Evolutionary conservation across 2,888 invertebrate species (phyloP).

Genomic region (Apamea monoglypha): DNA sequence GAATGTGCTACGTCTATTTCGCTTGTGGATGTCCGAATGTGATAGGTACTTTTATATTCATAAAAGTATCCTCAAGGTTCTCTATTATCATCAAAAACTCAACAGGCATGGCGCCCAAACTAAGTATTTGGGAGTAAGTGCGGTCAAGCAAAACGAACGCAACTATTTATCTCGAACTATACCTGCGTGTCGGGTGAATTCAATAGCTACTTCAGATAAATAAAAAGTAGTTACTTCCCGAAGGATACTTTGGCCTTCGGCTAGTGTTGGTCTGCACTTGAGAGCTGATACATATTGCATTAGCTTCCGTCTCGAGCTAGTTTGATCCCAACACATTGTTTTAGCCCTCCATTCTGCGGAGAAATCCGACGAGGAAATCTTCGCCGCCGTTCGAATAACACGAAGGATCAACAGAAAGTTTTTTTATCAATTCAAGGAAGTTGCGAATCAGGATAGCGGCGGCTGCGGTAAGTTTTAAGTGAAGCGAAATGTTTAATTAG

Average conservation of each 20-base stretch:
- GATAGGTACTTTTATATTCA: slow-evolving; percentile 28
- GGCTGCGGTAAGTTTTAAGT: slow-evolving; percentile 59
- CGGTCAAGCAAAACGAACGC: slow-evolving; percentile 51
- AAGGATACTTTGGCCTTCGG: slow-evolving; percentile 60
- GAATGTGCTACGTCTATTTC: slow-evolving; percentile 24
- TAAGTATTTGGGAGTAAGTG: slow-evolving; percentile 11
- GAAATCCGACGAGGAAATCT: slow-evolving; percentile 67
- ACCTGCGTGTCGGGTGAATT: slow-evolving; percentile 56
- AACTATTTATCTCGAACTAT: slow-evolving; percentile 46
- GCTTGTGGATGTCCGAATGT: slow-evolving; percentile 12
- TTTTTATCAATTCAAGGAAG: slow-evolving; percentile 67
- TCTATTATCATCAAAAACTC: slow-evolving; percentile 16
- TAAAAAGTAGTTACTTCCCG: slow-evolving; percentile 64
- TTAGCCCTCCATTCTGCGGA: slow-evolving; percentile 66
- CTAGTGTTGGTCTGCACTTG: slow-evolving; percentile 66
- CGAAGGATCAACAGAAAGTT: slow-evolving; percentile 68
- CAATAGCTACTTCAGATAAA: slow-evolving; percentile 65
- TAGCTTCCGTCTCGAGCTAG: slow-evolving; percentile 73
- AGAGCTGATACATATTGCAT: slow-evolving; percentile 84
- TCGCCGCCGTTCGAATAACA: slow-evolving; percentile 64
- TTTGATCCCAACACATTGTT: slow-evolving; percentile 80
- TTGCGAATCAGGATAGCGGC: slow-evolving; percentile 56
- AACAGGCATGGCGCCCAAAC: background rate
- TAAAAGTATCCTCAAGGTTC: background rate
- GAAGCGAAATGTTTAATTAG: slow-evolving; percentile 66